These are phyloP conservation scores for Urocyon cinereoargenteus DNA, from an alignment of 2,797 vertebrate species.

Conservation along the genomic window DNA sequence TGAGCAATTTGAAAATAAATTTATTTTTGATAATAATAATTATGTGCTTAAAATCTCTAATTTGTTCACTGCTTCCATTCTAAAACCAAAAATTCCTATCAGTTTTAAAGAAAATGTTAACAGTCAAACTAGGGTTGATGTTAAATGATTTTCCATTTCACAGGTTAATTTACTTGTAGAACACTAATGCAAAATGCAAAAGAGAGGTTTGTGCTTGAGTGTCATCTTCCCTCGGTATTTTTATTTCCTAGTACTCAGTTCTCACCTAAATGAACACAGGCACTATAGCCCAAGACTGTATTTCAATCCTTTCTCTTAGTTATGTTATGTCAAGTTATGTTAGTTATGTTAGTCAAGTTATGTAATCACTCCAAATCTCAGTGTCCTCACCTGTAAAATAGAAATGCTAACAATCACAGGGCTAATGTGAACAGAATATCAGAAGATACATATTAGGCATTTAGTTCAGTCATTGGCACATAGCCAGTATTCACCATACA, in stretches of 20 bases:
- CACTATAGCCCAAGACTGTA: neutral
- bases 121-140: neutral
- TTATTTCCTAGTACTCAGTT: neutral
- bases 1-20: constrained; percentile 28
- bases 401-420: neutral
- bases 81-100: constrained; percentile 6
- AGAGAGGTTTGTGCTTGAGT: neutral
- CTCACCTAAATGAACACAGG: neutral
- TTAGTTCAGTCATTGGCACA: neutral
- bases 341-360: too few species aligned
- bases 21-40: constrained; percentile 40
- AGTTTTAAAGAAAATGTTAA: constrained; percentile 39
- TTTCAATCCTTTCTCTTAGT: neutral
- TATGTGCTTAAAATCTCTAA: neutral
- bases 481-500: neutral
- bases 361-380: neutral
- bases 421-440: neutral
- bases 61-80: neutral
- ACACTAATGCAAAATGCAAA: neutral
- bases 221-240: neutral
- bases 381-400: neutral
- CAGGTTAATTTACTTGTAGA: neutral
- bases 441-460: neutral
- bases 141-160: constrained; percentile 54
- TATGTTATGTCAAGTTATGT: neutral